Evolutionary conservation across 2,797 vertebrate genomes (phyloP), one percentile per base, ranked within the genome.

Genomic region (Amniataba percoides): DNA sequence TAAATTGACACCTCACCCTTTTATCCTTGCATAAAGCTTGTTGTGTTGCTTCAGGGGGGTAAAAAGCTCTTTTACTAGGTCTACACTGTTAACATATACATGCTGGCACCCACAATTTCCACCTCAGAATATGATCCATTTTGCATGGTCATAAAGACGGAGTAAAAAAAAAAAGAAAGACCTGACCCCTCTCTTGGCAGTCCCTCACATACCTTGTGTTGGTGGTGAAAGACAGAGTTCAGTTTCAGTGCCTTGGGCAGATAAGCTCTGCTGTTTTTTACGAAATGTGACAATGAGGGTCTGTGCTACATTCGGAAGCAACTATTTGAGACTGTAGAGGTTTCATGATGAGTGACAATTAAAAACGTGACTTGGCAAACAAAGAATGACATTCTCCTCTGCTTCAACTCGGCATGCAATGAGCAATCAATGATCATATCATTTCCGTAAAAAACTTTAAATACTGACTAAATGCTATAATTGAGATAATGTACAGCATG

Each of bases 1-100:
- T 93, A 94, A 94, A 89, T 64, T 53, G 89, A 95, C 72, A 91
- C 85, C 77, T 68, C 63, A 34, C 48, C 80, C 87, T 94, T 93
- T 94, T 82, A 93, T 88, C 82, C 78, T 39, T 7, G 81, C 78
- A 88, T 88, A 90, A 83, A 83, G 82, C 81, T 84, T 77, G 77
- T 91, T 91, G 86, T 88, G 93, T 82, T 61, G 67, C 77, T 84
- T 39, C 48, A 4, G 40, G 77, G 34, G 63, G 55, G 64, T 57
- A 55, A 82, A 83, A 78, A 55, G 21, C 60, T 75, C 40, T 43
- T 42, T 53, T 75, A 55, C 70, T 72, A 75, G 73, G 68, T 69
- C 84, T 77, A 74, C 45, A 21, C 45, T 74, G 45, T 78, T 62
- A 82, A 84, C 62, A 76, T 74, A 71, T 53, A 81, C 60, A 60